Percentiles rank a stretch among this genome's conserved stretches.
Evolutionary conservation across 1,140 invertebrate genomes (phyloP).

Genomic region (Olivierus martensii): DNA sequence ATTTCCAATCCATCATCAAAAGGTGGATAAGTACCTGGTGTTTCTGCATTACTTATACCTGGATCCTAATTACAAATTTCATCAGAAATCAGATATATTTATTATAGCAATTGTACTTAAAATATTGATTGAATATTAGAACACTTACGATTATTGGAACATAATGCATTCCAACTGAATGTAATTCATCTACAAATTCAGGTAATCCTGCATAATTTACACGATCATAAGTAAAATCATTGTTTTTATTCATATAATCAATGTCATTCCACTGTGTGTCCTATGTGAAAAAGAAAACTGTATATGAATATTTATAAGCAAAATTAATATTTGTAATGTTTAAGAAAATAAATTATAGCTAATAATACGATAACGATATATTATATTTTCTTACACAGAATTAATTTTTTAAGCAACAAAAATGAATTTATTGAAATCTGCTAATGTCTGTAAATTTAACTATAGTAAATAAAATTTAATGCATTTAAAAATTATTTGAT

Average conservation of each 20-base stretch:
- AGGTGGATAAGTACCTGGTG: constrained; percentile 22
- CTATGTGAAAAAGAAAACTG: too few relatives aligned
- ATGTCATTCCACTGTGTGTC: constrained; percentile 36
- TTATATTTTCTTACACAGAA: too few relatives aligned
- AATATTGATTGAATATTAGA: too few relatives aligned
- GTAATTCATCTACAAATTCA: constrained; percentile 30
- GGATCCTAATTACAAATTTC: constrained; percentile 18
- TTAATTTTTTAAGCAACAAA: too few relatives aligned
- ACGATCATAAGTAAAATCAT: constrained; percentile 33
- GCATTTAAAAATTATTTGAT: too few relatives aligned
- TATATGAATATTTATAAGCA: too few relatives aligned
- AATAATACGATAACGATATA: too few relatives aligned
- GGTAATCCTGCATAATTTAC: constrained; percentile 27
- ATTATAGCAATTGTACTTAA: neutral
- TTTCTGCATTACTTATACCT: constrained; percentile 22
- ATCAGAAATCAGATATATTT: neutral
- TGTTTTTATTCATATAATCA: constrained; percentile 30
- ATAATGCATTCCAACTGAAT: constrained; percentile 27
- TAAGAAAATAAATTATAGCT: too few relatives aligned
- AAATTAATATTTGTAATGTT: too few relatives aligned
- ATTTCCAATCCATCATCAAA: constrained; percentile 22
- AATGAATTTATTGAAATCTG: too few relatives aligned
- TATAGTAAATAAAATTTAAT: too few relatives aligned
- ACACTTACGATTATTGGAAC: constrained; percentile 22
- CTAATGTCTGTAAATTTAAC: too few relatives aligned